Evolutionary conservation across 37 sponge, comb jelly and placozoan genomes (phyloP), one percentile per base, ranked within the genome.

Genomic region (Spongilla lacustris): DNA sequence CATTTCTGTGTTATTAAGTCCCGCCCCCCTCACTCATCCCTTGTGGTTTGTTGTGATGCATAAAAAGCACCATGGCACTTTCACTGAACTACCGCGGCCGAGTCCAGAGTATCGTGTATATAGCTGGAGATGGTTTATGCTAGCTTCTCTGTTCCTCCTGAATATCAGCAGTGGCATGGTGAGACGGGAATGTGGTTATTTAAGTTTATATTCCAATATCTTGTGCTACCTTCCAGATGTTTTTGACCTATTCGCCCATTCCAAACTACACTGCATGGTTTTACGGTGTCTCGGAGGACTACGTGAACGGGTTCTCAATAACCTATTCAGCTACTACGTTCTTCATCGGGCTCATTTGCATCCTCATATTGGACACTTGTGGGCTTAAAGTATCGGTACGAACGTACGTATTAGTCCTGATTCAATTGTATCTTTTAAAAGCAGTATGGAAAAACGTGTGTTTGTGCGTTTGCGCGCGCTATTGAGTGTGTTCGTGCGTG

Each of bases 81-180:
- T 58, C 19, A 10, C 58, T 1, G 58, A 17, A 10, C 19, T 6
- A 19, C 21, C 58, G 4, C 58, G 8, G 8, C 8, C 46, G 8
- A 46, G 46, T 8, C 4, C 46, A 46, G 74, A 76, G 27, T 88
- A 82, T 77, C 68, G 71, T 49, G 58, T 88, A 31, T 94, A 94
- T 77, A 49, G 22, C n/a, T 79, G 86, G 71, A 58, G 94, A 17
- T 94, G 91, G 91, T 74, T 90, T 50, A 87, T 94, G 85, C 73
- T 94, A 21, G 79, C 31, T 22, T 50, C 87, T 17, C 68, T 90
- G 69, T 80, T 66, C 35, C 67, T 90, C 10, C 67, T 94, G 28
- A 94, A 90, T 82, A 38, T 90, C 74, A 94, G 91, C 78, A 94
- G 90, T 80, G 94, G 94, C 37, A 94, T 76, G 85, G 94, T 94